phyloP scores from a whole-genome alignment of 2,797 vertebrate species.

The Cossypha polioptera region DNA sequence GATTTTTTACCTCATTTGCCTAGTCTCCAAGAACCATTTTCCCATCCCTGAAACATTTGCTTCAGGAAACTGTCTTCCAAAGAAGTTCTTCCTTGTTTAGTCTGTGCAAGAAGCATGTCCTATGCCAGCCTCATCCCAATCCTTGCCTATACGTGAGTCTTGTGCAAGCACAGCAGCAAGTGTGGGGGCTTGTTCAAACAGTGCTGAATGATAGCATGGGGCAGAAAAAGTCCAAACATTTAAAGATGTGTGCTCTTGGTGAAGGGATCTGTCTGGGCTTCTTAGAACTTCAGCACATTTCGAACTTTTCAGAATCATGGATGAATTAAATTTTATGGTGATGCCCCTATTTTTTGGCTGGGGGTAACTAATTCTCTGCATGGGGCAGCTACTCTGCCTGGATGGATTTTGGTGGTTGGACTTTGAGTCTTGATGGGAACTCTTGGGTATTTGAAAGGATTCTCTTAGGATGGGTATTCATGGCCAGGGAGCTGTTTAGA shows the following conservation, averaged over 20 bases:
- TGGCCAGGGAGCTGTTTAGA: not conserved
- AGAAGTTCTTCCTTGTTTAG: not conserved
- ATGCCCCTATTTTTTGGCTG: not conserved
- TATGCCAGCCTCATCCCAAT: not conserved
- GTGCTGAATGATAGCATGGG: not conserved
- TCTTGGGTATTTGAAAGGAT: not conserved
- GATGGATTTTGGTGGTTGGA: not conserved
- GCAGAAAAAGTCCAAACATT: not conserved
- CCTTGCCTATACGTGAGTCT: not conserved
- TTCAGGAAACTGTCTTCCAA: not conserved
- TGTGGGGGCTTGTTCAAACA: not conserved
- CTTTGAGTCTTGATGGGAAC: not conserved
- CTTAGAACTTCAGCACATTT: not conserved
- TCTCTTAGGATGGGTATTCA: not conserved
- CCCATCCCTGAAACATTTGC: not conserved
- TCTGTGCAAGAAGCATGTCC: not conserved
- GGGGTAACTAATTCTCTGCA: not conserved
- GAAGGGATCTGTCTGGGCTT: not conserved
- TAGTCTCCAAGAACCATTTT: not conserved
- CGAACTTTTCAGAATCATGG: not conserved
- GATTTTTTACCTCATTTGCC: not conserved
- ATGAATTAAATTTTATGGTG: not conserved
- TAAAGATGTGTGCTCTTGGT: not conserved
- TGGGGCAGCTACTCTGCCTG: not conserved
- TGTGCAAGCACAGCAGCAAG: fast-evolving